phyloP scores from a whole-genome alignment of 2,113 vertebrate species.

The Ctenodactylus gundi region DNA sequence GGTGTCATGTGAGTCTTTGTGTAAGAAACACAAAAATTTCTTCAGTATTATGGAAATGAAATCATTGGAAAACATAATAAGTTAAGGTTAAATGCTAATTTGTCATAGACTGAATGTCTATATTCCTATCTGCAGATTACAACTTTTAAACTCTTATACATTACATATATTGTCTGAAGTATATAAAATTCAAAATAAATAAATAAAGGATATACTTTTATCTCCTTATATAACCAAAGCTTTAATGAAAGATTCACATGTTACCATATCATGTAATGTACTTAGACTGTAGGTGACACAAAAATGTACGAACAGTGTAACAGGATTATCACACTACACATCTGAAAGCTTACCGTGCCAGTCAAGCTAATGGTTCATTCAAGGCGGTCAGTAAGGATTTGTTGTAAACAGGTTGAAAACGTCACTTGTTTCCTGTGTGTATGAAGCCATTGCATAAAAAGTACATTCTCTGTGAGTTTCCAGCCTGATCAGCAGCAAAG shows the following conservation, averaged over 20 bases:
- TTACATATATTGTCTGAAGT: neutral
- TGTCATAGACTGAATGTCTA: neutral
- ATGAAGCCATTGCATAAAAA: neutral
- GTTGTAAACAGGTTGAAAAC: too few relatives aligned
- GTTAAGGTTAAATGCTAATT: neutral
- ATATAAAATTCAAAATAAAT: neutral
- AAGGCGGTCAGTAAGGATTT: neutral
- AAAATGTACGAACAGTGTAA: neutral
- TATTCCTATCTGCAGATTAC: neutral
- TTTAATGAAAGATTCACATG: neutral
- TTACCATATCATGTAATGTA: neutral
- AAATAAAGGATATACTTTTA: neutral
- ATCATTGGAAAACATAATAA: neutral
- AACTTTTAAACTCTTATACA: neutral
- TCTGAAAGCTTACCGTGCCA: neutral
- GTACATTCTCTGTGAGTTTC: neutral
- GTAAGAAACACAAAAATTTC: neutral
- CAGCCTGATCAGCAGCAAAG: neutral
- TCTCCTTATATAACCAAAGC: neutral
- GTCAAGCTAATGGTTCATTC: neutral
- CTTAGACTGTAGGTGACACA: neutral
- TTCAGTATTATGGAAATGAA: neutral
- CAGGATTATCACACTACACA: neutral
- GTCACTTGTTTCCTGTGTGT: too few relatives aligned
- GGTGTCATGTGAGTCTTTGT: neutral